Conservation (phyloP, 2,797 vertebrate genomes). For the Taeniopygia guttata region DNA sequence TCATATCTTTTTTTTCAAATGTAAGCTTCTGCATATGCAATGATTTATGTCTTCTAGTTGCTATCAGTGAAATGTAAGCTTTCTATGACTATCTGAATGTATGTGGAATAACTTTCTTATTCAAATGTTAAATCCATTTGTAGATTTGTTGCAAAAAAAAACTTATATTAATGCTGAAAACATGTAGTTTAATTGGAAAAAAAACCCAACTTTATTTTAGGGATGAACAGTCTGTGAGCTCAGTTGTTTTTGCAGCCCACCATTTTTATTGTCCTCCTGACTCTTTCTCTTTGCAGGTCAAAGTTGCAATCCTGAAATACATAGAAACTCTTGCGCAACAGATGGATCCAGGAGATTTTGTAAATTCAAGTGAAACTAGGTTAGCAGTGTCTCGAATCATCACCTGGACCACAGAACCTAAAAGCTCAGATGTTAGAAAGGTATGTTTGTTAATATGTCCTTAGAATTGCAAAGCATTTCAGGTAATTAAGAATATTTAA, state of each 20-base stretch:
- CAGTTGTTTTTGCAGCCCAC: neutral
- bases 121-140: neutral
- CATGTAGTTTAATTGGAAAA: neutral
- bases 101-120: neutral
- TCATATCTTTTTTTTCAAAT: neutral
- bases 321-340: constrained; percentile 94
- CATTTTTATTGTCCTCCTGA: neutral
- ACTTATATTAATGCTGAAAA: neutral
- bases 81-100: neutral
- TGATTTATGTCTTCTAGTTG: neutral
- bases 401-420: constrained; percentile 96
- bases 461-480: neutral
- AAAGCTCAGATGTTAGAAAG: constrained; percentile 97
- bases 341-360: constrained; percentile 95
- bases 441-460: constrained; percentile 57
- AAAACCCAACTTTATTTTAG: neutral
- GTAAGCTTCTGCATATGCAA: neutral
- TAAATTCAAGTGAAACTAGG: constrained; percentile 96
- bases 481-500: neutral
- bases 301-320: constrained; percentile 95
- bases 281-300: constrained; percentile 82
- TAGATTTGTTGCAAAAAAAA: neutral
- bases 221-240: neutral
- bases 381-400: constrained; percentile 95
- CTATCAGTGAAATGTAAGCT: neutral